These are phyloP conservation scores for Asobara japonica DNA, from an alignment of 1,140 invertebrate genomes.

Conservation along the genomic window DNA sequence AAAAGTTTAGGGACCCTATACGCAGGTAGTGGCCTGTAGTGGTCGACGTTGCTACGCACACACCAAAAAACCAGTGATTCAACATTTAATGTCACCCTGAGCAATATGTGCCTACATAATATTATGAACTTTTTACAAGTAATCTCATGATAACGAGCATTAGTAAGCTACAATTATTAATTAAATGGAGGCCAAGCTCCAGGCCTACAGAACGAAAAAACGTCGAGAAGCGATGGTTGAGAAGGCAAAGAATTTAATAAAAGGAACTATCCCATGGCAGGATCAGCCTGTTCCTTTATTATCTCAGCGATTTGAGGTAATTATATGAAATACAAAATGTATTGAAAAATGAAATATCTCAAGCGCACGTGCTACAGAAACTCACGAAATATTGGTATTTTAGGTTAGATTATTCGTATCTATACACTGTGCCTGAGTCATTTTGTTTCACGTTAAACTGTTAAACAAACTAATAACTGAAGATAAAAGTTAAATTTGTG, in stretches of 20 bases:
- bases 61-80: too few relatives aligned
- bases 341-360: conserved; percentile 21
- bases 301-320: conserved; percentile 41
- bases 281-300: not conserved
- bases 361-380: not conserved
- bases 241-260: conserved; percentile 44
- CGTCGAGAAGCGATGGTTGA: conserved; percentile 48
- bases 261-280: conserved; percentile 43
- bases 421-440: too few relatives aligned
- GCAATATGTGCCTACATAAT: not conserved
- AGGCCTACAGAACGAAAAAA: conserved; percentile 50
- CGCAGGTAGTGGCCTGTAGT: too few relatives aligned
- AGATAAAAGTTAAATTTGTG: too few relatives aligned
- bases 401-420: too few relatives aligned
- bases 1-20: too few relatives aligned
- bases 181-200: conserved; percentile 52
- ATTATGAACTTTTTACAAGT: not conserved
- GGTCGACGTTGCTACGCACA: too few relatives aligned
- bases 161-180: not conserved
- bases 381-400: not conserved
- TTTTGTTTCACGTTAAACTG: too few relatives aligned
- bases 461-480: too few relatives aligned
- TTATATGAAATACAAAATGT: conserved; percentile 36
- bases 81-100: too few relatives aligned
- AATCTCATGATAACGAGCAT: not conserved